phyloP scores from a whole-genome alignment of 2,113 vertebrate genomes.

The Helogale parvula region DNA sequence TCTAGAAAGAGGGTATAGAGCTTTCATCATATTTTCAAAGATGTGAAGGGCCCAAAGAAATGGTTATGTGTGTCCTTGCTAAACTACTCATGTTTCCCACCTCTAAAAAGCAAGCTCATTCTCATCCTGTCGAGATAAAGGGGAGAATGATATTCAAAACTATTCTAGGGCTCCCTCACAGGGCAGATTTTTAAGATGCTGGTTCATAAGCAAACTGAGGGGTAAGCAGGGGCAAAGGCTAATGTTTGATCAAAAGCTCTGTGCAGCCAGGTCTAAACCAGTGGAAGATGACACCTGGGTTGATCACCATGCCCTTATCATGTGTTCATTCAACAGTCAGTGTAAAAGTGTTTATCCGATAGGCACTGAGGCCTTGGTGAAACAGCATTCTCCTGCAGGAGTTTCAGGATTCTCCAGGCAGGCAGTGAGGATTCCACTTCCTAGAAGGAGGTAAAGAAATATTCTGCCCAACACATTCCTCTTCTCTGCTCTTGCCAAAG shows the following conservation, averaged over 20 bases:
- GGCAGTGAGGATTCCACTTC: not conserved
- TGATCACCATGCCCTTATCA: not conserved
- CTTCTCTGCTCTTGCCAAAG: conserved; percentile 6
- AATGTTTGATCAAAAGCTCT: not conserved
- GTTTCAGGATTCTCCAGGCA: not conserved
- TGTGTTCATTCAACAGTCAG: not conserved
- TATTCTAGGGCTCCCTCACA: not conserved
- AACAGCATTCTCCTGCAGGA: not conserved
- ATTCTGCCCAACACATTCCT: not conserved
- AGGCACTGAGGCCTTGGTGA: not conserved
- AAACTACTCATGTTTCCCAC: not conserved
- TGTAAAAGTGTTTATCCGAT: not conserved
- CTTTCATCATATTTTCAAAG: not conserved
- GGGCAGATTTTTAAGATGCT: not conserved
- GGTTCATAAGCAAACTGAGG: not conserved
- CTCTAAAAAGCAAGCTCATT: not conserved
- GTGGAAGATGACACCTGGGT: not conserved
- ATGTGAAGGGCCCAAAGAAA: not conserved
- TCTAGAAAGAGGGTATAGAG: not conserved
- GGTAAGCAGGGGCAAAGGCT: not conserved
- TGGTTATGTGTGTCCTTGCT: not conserved
- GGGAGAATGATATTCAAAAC: not conserved
- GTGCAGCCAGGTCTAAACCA: not conserved
- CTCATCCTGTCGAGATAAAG: not conserved
- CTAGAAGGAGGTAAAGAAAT: not conserved